phyloP scores from a whole-genome alignment of 2,113 vertebrate species.

The Dasyornis broadbenti region DNA sequence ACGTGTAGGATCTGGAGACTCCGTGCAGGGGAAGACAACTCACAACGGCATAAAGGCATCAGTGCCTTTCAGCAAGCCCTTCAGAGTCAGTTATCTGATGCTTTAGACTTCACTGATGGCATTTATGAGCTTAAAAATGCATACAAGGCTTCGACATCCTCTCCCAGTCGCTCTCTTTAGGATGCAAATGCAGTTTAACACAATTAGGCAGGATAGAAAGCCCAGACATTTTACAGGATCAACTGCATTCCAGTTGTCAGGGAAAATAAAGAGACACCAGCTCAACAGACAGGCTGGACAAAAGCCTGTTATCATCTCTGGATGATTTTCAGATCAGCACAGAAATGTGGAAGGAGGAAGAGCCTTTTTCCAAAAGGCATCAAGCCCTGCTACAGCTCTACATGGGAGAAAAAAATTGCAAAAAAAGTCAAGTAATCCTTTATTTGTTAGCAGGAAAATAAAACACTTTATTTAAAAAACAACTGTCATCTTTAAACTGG shows the following conservation, averaged over 20 bases:
- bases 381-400: not conserved
- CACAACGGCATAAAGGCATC: not conserved
- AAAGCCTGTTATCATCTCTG: not conserved
- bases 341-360: not conserved
- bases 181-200: constrained; percentile 15
- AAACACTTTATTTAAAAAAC: not conserved
- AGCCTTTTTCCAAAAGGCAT: not conserved
- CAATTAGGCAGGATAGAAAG: constrained; percentile 3
- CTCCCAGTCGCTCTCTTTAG: not conserved
- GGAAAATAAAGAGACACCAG: not conserved
- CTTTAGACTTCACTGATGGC: not conserved
- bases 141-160: not conserved
- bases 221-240: not conserved
- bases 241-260: not conserved
- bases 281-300: not conserved
- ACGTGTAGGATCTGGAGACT: not conserved
- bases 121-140: constrained; percentile 16
- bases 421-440: not conserved
- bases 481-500: not conserved
- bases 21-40: not conserved
- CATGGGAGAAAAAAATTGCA: accelerated
- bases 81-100: not conserved
- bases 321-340: not conserved
- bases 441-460: not conserved
- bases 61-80: not conserved